Evolutionary conservation across 2,113 vertebrate species (phyloP), one percentile per base, ranked within the genome.

Genomic region (Amazona guildingii): DNA sequence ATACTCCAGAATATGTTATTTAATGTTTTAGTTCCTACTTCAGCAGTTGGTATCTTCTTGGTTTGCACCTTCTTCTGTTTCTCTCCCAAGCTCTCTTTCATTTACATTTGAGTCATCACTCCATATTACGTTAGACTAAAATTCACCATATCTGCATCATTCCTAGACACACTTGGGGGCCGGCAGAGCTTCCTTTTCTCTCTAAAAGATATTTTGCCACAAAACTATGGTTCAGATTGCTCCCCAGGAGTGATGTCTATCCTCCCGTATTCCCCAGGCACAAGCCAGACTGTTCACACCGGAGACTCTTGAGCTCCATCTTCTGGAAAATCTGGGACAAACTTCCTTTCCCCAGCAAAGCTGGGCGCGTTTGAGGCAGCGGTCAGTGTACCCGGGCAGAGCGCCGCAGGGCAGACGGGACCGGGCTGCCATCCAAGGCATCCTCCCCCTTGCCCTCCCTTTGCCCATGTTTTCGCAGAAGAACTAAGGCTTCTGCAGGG

Each of bases 301-400:
- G 91, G 78, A 97, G 94, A 94, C 90, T 85, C 95, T 96, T 82
- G 97, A 76, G 86, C 92, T 35, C 97, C 97, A 97, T 86, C 97
- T 97, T 85, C 95, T 94, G 97, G 93, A 63, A 70, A 79, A 79
- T 10, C 23, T 44, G 59, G 6, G 72, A 29, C 19, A 46, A 64
- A 55, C 17, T n/a, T 17, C 39, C 19, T 86, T 62, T 63, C 25
- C 57, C 18, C 5, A 10, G 41, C 29, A 11, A 48, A 59, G 10
- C 28, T 27, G 59, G 10, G 33, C 0, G 7, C 31, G 17, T 63
- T 35, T 61, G 23, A 19, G 43, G 29, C 61, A 59, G 37, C 0
- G 78, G 48, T 11, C 35, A 9, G 41, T 1, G 0, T 3, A 33
- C 43, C 35, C 33, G 9, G 55, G 51, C n/a, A 67, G 37, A n/a